phyloP scores from a whole-genome alignment of 2,888 invertebrate species.

The Salpingus planirostris region DNA sequence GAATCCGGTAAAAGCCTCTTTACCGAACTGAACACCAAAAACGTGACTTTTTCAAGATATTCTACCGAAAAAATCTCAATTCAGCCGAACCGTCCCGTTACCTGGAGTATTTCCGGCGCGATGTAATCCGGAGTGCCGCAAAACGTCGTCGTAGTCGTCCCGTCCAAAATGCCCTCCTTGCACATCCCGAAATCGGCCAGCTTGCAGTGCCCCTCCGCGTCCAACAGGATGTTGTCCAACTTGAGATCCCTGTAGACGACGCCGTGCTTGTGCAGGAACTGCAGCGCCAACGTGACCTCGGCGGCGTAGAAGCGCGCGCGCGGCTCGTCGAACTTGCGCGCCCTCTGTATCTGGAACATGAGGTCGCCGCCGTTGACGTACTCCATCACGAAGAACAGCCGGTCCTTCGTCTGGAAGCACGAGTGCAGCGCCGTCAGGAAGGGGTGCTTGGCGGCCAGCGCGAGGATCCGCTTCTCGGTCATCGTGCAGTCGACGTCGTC shows the following conservation, averaged over 20 bases:
- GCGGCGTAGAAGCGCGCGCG: conserved; percentile 96
- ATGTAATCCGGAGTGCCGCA: conserved; percentile 99
- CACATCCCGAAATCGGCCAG: conserved; percentile 90
- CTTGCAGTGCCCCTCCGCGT: conserved; percentile 92
- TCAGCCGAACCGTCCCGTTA: conserved; percentile 13
- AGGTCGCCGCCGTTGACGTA: conserved; percentile 98
- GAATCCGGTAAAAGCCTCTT: too few species aligned
- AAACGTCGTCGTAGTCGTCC: conserved; percentile 88
- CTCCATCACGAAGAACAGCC: conserved; percentile 98
- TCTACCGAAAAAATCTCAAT: background rate
- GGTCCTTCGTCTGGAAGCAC: conserved; percentile 88
- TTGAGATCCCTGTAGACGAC: conserved; percentile 98
- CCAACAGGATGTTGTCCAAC: conserved; percentile 94
- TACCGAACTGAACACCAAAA: too few species aligned
- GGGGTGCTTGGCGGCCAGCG: conserved; percentile 94
- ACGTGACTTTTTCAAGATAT: too few species aligned
- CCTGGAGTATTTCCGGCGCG: conserved; percentile 68
- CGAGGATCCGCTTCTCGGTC: conserved; percentile 95
- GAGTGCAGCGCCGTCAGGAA: conserved; percentile 95
- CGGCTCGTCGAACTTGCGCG: conserved; percentile 95
- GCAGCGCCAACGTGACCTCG: conserved; percentile 94
- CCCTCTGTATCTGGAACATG: conserved; percentile 99
- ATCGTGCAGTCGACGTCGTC: conserved; percentile 99
- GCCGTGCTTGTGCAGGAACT: conserved; percentile 93
- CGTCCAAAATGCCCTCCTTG: conserved; percentile 88